Evolutionary conservation across 2,797 vertebrate species (phyloP), one percentile per base, ranked within the genome.

Genomic region (Dendrocincla fuliginosa): DNA sequence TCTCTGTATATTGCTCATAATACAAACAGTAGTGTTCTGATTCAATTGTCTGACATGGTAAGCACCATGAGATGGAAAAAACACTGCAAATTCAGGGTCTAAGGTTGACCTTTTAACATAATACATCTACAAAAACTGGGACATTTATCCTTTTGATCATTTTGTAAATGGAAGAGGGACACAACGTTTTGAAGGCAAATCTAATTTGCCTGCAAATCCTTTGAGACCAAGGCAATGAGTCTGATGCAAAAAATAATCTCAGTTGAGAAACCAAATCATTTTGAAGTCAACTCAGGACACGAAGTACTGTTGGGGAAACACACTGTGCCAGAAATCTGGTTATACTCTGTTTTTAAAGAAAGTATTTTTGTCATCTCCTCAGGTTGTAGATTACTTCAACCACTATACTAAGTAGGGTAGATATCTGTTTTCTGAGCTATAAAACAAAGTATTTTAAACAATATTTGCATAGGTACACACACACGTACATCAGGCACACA

Each of bases 261-360:
- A 80, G 20, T 1, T 46, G 52, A 87, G 44, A 91, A 91, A 65
- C 37, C 20, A 85, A 63, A 83, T 89, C 1, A 28, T 74, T 87
- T 50, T 83, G 27, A 95, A 85, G 56, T 80, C 64, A 94, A 2
- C 18, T 89, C 25, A 91, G 87, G 82, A 83, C 60, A 83, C 52
- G 67, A 35, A 84, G 25, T 50, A 46, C 35, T 90, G 13, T n/a
- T 65, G 42, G 30, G 23, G n/a, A 76, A 87, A 39, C 11, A 76
- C 2, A 10, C 14, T 23, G 12, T 41, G 25, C 7, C 47, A 70
- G n/a, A 55, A 79, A 2, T n/a, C 35, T 60, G 32, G 11, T 52
- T 84, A 46, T 57, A 33, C 24, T 33, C 12, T 59, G 13, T 5
- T 84, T 81, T 77, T 41, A 75, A 82, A 37, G 2, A 56, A 9